Evolutionary conservation across 2,888 invertebrate genomes (phyloP).

Genomic region (Tetragonisca angustula): DNA sequence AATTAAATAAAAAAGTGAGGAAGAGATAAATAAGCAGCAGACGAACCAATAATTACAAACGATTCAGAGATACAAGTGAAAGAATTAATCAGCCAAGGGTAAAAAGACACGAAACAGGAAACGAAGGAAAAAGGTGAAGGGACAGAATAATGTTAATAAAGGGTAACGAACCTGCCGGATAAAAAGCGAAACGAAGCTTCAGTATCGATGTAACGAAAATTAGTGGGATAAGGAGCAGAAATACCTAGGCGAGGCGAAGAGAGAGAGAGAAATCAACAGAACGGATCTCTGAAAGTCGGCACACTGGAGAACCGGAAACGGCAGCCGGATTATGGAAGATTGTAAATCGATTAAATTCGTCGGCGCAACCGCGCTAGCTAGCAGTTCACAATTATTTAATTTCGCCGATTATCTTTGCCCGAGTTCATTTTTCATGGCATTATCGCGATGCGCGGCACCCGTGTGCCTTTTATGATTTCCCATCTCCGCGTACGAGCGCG

Average conservation of each 20-base stretch:
- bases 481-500: constrained; percentile 14
- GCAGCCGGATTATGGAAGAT: constrained; percentile 56
- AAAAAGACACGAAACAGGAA: neutral
- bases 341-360: constrained; percentile 64
- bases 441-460: constrained; percentile 64
- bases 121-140: neutral
- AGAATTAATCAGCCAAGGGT: neutral
- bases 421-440: constrained; percentile 67
- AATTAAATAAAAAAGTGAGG: neutral
- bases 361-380: constrained; percentile 35
- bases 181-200: constrained; percentile 23
- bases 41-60: neutral
- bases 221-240: constrained; percentile 15
- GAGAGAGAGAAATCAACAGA: constrained; percentile 52
- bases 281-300: constrained; percentile 53
- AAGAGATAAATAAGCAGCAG: neutral
- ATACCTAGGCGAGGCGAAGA: constrained; percentile 6
- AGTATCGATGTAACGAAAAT: constrained; percentile 14
- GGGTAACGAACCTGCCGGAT: neutral
- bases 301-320: constrained; percentile 60
- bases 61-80: neutral
- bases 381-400: constrained; percentile 63
- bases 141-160: neutral
- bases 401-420: constrained; percentile 61
- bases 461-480: constrained; percentile 54